phyloP scores from a whole-genome alignment of 1,140 invertebrate species.

The Brachionus asplanchnoidis region DNA sequence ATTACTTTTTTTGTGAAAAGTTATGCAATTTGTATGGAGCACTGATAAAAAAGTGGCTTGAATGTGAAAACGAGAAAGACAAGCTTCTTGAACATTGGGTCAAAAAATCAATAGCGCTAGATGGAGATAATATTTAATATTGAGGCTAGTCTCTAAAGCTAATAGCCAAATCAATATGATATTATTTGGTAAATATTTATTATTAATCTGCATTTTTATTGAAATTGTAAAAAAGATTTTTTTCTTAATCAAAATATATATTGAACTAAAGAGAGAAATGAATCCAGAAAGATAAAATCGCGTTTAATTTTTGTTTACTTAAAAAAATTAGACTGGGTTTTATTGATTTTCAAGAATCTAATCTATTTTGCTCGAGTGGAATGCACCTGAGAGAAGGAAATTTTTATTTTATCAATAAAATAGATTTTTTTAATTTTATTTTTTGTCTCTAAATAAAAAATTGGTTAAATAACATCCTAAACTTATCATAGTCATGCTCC shows the following conservation, averaged over 20 bases:
- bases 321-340: neutral
- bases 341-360: slow-evolving; percentile 1
- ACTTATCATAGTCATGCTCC: neutral
- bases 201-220: slow-evolving; percentile 34
- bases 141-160: slow-evolving; percentile 28
- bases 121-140: slow-evolving; percentile 10
- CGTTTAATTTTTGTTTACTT: neutral
- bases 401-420: neutral
- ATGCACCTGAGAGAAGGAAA: slow-evolving; percentile 5
- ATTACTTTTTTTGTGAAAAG: neutral
- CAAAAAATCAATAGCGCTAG: neutral
- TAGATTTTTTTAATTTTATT: neutral
- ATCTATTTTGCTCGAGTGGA: slow-evolving; percentile 24
- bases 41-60: neutral
- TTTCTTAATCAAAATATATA: slow-evolving; percentile 30
- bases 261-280: neutral
- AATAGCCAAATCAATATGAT: slow-evolving; percentile 5
- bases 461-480: neutral
- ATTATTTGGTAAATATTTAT: slow-evolving; percentile 32
- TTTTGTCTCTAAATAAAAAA: neutral
- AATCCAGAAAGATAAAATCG: slow-evolving; percentile 1
- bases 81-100: neutral
- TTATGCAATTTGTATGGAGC: neutral
- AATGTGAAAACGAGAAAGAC: neutral
- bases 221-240: neutral